These are phyloP conservation scores for Neocloeon triangulifer DNA, from an alignment of 1,140 invertebrate species.

Conservation along the genomic window DNA sequence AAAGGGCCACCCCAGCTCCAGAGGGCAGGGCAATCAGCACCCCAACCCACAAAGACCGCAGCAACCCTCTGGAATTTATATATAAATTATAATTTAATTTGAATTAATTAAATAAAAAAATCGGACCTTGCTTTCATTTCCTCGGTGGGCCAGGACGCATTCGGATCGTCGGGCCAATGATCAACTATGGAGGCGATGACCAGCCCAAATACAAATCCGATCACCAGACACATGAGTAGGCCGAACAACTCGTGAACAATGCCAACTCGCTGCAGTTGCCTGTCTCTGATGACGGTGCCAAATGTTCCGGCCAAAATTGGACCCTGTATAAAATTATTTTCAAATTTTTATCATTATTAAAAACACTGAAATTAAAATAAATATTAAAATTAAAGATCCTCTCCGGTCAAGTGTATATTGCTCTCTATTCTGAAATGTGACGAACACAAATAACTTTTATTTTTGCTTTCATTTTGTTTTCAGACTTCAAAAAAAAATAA, in stretches of 20 bases:
- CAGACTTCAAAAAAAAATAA: too few relatives aligned
- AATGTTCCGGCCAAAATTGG: slow-evolving; percentile 53
- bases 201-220: slow-evolving; percentile 45
- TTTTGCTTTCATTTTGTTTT: too few relatives aligned
- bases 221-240: slow-evolving; percentile 27
- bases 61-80: slow-evolving; percentile 24
- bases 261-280: slow-evolving; percentile 29
- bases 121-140: slow-evolving; percentile 41
- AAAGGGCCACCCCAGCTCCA: slow-evolving; percentile 51
- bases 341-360: too few relatives aligned
- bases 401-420: too few relatives aligned
- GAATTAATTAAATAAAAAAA: too few relatives aligned
- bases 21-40: slow-evolving; percentile 42
- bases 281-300: slow-evolving; percentile 40
- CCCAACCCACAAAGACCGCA: slow-evolving; percentile 38
- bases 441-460: too few relatives aligned
- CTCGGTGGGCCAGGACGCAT: slow-evolving; percentile 32
- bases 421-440: too few relatives aligned
- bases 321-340: too few relatives aligned
- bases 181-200: slow-evolving; percentile 27
- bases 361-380: too few relatives aligned
- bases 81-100: too few relatives aligned
- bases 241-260: slow-evolving; percentile 38
- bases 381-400: too few relatives aligned
- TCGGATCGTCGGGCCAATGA: slow-evolving; percentile 23